A percentile compares a stretch with the other conserved stretches of the same genome.
These are phyloP conservation scores for Alaudala cheleensis DNA, from an alignment of 2,113 vertebrate genomes.

Conservation along the genomic window DNA sequence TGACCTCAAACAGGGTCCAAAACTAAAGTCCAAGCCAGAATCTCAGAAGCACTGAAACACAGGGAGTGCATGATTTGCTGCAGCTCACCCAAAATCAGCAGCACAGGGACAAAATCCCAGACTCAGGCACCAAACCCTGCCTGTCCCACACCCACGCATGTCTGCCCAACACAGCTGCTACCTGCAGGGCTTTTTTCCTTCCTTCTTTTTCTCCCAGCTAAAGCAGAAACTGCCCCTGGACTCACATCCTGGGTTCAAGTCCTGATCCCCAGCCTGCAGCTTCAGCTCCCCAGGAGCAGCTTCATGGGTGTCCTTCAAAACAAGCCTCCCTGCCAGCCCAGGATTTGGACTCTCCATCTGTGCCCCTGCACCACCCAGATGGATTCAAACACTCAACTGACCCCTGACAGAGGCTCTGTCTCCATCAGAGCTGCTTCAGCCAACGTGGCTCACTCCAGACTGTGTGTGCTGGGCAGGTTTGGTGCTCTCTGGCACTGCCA, in stretches of 20 bases:
- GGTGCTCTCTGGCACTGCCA: neutral
- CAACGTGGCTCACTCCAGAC: neutral
- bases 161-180: neutral
- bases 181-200: neutral
- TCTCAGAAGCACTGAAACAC: fast-evolving
- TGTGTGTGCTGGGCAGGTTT: neutral
- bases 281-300: neutral
- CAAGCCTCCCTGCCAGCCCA: neutral
- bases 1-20: neutral
- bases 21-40: neutral
- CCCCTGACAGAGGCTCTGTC: neutral
- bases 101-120: neutral
- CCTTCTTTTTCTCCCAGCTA: neutral
- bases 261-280: neutral
- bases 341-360: neutral
- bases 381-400: neutral
- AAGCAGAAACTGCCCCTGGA: neutral
- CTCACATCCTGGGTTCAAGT: neutral
- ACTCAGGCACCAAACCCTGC: neutral
- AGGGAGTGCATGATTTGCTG: neutral
- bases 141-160: fast-evolving
- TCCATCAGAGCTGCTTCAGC: neutral
- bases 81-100: neutral
- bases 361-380: neutral
- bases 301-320: neutral